Evolutionary conservation across 1,140 invertebrate species (phyloP).

Genomic region (Oryzaephilus surinamensis): DNA sequence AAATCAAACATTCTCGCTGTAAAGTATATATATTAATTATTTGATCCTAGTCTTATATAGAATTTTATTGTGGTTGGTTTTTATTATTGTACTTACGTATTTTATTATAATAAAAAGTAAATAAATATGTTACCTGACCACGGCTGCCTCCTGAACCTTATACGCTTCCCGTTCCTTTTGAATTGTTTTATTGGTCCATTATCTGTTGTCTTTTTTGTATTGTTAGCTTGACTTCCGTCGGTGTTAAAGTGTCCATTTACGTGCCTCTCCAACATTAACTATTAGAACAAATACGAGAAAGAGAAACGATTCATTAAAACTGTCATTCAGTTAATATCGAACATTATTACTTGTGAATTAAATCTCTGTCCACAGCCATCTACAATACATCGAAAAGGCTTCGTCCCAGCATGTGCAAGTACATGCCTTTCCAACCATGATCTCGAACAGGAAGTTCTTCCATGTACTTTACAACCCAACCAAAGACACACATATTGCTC

Average conservation of each 20-base stretch:
- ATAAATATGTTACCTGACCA: constrained; percentile 55
- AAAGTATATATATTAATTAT: constrained; percentile 16
- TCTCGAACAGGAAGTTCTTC: constrained; percentile 77
- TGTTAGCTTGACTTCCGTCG: constrained; percentile 47
- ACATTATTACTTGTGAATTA: constrained; percentile 86
- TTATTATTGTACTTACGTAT: constrained; percentile 6
- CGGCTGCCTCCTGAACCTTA: constrained; percentile 70
- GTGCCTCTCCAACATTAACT: constrained; percentile 80
- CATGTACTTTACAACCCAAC: constrained; percentile 91
- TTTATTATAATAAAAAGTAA: constrained; percentile 3
- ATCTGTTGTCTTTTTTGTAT: constrained; percentile 53
- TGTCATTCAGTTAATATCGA: not conserved
- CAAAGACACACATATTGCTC: constrained; percentile 84
- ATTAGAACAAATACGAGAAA: too few relatives aligned
- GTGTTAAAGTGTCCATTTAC: constrained; percentile 86
- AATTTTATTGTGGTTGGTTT: not conserved
- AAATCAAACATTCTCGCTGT: constrained; percentile 75
- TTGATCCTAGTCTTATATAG: not conserved
- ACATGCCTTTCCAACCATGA: constrained; percentile 91
- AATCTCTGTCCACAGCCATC: constrained; percentile 86
- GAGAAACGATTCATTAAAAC: constrained; percentile 6
- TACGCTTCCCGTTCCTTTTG: constrained; percentile 73
- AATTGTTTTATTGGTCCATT: constrained; percentile 60
- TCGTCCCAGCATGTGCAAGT: constrained; percentile 82
- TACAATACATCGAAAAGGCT: constrained; percentile 91